Evolutionary conservation across 2,888 invertebrate species (phyloP), one percentile per base, ranked within the genome.

Genomic region (Eupithecia subumbrata): DNA sequence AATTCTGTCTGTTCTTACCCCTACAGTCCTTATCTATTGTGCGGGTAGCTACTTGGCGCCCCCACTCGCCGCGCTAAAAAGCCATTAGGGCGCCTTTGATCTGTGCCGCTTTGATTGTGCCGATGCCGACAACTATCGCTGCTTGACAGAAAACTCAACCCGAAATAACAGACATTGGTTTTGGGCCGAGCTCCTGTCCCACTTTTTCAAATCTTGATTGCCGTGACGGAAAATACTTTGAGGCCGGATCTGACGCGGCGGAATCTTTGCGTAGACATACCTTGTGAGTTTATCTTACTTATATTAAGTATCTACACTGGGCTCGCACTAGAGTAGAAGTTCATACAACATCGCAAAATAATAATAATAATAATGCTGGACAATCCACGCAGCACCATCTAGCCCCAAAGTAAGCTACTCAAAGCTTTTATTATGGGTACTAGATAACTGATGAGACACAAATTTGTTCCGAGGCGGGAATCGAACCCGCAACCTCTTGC

Each of bases 11-110:
- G 7, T 73, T 73, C 9, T 2, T 40, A 72, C 11, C n/a, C 5
- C 75, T 73, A 5, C 37, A 16, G 8, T 8, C 30, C 45, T 25
- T 71, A 75, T 77, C 74, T 75, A 77, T 77, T 75, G 75, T 75
- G 73, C 68, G 69, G 60, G 90, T 84, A 84, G 87, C 89, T 88
- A 89, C 92, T 91, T 86, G 85, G 88, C 80, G 80, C 83, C 84
- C 43, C 82, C 81, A 76, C 84, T 80, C 85, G 82, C 85, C 87
- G 86, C 89, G 87, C 90, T 92, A 90, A 91, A 92, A 92, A 92
- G 90, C 92, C 91, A 92, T 93, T 92, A 92, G 85, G 83, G 83
- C 84, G 87, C 86, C 92, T 93, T 93, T 93, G 93, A 93, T 92
- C 87, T 90, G 84, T 84, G 85, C 89, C 90, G 89, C 91, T 91